phyloP scores from a whole-genome alignment of 2,797 vertebrate genomes.

The Sylvilagus floridanus region DNA sequence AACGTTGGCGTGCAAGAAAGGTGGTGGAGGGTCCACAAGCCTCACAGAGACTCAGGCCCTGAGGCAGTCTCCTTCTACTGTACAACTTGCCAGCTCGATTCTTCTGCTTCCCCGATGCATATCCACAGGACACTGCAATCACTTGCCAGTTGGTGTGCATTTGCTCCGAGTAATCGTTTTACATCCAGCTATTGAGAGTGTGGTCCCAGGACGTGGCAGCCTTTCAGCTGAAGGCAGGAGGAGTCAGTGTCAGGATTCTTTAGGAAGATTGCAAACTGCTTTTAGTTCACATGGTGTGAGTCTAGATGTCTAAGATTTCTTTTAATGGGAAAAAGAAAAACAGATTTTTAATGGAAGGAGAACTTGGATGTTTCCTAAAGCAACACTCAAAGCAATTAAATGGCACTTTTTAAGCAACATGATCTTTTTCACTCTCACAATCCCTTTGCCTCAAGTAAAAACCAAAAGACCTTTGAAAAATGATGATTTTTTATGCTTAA shows the following conservation, averaged over 20 bases:
- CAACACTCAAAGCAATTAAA: conserved; percentile 89
- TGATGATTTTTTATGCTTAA: conserved; percentile 87
- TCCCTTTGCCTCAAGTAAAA: conserved; percentile 87
- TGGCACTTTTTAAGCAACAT: conserved; percentile 84
- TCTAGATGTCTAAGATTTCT: conserved; percentile 81
- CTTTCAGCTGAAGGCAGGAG: conserved; percentile 72
- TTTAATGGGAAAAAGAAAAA: conserved; percentile 80
- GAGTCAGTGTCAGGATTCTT: conserved; percentile 72
- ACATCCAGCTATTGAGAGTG: conserved; percentile 44
- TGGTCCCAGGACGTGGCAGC: conserved; percentile 70
- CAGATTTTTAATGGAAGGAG: conserved; percentile 78
- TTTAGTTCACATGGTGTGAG: conserved; percentile 82
- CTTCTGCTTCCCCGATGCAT: conserved; percentile 29
- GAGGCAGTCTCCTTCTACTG: background rate
- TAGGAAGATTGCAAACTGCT: conserved; percentile 80
- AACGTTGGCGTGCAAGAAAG: background rate
- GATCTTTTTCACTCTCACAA: conserved; percentile 84
- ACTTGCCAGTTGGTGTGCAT: conserved; percentile 61
- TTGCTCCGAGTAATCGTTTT: conserved; percentile 71
- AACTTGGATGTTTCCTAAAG: conserved; percentile 86
- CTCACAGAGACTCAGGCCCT: background rate
- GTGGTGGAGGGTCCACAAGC: background rate
- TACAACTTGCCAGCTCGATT: background rate
- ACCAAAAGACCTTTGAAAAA: conserved; percentile 87
- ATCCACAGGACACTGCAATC: conserved; percentile 50